Conservation (phyloP, 1,140 invertebrate species). For the Chlorops oryzae region DNA sequence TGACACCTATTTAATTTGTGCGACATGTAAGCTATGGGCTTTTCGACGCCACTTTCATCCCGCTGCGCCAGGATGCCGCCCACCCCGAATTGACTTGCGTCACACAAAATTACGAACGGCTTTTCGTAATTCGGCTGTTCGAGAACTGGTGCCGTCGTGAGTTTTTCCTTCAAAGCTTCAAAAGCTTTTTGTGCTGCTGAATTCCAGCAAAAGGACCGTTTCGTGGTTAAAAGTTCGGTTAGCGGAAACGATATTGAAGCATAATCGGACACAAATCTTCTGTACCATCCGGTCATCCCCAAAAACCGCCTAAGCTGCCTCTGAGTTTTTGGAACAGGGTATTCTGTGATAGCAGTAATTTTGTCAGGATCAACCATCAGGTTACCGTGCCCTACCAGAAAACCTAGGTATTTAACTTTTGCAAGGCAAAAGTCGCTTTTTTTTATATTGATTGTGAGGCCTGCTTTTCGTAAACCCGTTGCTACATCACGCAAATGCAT, state of each 20-base stretch:
- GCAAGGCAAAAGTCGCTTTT: conserved; percentile 45
- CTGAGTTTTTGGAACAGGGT: background rate
- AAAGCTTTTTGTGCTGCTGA: background rate
- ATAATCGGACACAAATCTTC: conserved; percentile 1
- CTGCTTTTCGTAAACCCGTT: background rate
- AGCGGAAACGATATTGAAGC: background rate
- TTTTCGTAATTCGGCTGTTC: conserved; percentile 18
- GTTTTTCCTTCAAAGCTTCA: background rate
- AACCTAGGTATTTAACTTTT: conserved; percentile 9
- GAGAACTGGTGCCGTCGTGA: conserved; percentile 1
- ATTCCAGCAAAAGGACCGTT: background rate
- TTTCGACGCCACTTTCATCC: conserved; percentile 1
- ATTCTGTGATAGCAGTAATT: background rate
- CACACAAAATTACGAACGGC: conserved; percentile 13
- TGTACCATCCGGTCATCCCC: conserved; percentile 3
- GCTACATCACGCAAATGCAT: conserved; percentile 5
- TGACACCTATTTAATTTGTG: conserved; percentile 11
- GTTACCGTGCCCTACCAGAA: conserved; percentile 21
- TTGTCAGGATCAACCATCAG: conserved; percentile 26
- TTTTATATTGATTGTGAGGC: conserved; percentile 10
- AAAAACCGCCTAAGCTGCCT: conserved; percentile 4
- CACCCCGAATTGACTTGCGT: conserved; percentile 10
- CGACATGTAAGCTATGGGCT: conserved; percentile 5
- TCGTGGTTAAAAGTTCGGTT: background rate
- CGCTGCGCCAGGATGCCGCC: conserved; percentile 3